phyloP scores from a whole-genome alignment of 2,113 vertebrate species.

The Lycaon pictus region DNA sequence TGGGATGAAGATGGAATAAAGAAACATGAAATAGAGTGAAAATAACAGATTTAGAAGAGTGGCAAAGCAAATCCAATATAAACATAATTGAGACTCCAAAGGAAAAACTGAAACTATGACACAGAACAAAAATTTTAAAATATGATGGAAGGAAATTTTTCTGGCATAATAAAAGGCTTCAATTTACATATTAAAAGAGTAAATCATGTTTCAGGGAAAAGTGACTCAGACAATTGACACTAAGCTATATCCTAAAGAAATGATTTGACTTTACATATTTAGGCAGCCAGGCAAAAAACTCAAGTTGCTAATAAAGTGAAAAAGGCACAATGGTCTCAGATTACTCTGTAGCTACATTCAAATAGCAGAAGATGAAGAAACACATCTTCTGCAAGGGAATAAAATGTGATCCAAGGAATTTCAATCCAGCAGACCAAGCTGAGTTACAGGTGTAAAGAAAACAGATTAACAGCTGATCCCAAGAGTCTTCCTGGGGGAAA shows the following conservation, averaged over 20 bases:
- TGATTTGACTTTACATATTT: not conserved
- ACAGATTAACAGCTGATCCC: not conserved
- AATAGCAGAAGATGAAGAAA: not conserved
- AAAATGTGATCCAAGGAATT: not conserved
- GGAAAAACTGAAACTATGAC: not conserved
- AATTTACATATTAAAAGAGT: not conserved
- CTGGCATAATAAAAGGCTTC: not conserved
- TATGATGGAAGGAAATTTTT: conserved; percentile 36
- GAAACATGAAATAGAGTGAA: not conserved
- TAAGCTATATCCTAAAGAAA: not conserved
- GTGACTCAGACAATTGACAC: not conserved
- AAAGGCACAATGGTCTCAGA: not conserved
- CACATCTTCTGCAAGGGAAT: not conserved
- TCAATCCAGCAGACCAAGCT: not conserved
- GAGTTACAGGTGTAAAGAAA: not conserved
- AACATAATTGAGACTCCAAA: not conserved
- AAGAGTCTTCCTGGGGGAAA: not conserved
- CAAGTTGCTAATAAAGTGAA: not conserved
- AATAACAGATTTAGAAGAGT: not conserved
- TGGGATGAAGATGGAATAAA: not conserved
- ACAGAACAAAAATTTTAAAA: conserved; percentile 41
- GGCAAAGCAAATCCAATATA: not conserved
- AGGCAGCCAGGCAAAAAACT: not conserved
- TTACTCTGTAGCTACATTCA: not conserved
- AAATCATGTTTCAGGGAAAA: not conserved